These are phyloP conservation scores for Orestias chungarensis DNA, from an alignment of 2,797 vertebrate species.

Conservation along the genomic window DNA sequence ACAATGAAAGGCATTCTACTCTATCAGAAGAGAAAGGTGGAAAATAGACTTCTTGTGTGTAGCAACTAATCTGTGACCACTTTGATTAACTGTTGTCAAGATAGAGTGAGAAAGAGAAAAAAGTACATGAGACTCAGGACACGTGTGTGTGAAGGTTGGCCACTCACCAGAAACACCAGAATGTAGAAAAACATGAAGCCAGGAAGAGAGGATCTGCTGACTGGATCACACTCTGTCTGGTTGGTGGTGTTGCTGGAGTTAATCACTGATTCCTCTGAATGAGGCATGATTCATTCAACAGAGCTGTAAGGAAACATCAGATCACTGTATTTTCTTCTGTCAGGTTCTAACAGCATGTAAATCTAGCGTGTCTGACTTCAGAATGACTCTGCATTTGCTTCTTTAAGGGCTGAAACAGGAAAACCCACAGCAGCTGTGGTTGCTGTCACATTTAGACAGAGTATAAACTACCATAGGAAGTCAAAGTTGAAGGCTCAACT, in stretches of 20 bases:
- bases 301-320: not conserved
- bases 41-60: too few species aligned
- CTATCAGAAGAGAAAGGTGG: too few species aligned
- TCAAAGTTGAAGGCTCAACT: not conserved
- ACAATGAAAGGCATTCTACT: too few species aligned
- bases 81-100: too few species aligned
- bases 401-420: not conserved
- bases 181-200: not conserved
- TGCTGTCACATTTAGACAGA: too few species aligned
- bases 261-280: not conserved
- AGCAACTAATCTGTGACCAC: too few species aligned
- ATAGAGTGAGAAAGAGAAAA: too few species aligned
- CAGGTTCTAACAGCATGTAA: not conserved
- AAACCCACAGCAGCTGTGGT: not conserved
- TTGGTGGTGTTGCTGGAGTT: not conserved
- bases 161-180: slow-evolving; percentile 10
- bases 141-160: too few species aligned
- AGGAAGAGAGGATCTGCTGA: not conserved
- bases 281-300: not conserved
- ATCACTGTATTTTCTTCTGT: not conserved
- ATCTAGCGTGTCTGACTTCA: not conserved
- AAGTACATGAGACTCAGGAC: not conserved
- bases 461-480: too few species aligned
- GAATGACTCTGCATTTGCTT: not conserved
- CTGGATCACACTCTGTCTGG: not conserved